Percentiles rank a stretch among this genome's conserved stretches.
Conservation (phyloP, 2,113 vertebrate species). For the Gobius niger region DNA sequence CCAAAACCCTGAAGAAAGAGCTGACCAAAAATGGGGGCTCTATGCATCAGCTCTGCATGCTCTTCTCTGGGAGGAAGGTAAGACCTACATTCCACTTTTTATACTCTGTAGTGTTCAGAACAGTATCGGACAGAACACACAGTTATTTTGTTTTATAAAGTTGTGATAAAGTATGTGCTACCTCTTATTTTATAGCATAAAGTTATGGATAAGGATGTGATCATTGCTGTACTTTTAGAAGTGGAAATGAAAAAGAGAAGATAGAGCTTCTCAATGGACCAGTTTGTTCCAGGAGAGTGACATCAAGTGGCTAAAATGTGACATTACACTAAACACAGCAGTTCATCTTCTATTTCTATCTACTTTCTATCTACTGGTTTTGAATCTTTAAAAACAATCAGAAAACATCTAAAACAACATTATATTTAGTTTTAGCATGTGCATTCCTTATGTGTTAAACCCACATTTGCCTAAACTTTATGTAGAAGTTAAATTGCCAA, state of each 20-base stretch:
- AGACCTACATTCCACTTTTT: neutral
- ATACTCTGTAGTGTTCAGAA: too few relatives aligned
- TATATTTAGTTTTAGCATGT: neutral
- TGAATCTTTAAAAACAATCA: neutral
- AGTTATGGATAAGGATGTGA: too few relatives aligned
- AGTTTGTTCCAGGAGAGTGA: slow-evolving; percentile 42
- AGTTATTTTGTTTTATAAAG: too few relatives aligned
- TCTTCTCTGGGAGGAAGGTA: slow-evolving; percentile 94
- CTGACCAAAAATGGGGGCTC: slow-evolving; percentile 89
- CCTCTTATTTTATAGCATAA: too few relatives aligned
- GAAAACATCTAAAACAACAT: neutral
- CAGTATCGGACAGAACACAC: too few relatives aligned
- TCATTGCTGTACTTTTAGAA: too few relatives aligned
- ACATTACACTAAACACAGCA: slow-evolving; percentile 31
- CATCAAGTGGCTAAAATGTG: slow-evolving; percentile 59
- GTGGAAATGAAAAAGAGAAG: too few relatives aligned
- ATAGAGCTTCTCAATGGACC: neutral
- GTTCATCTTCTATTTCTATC: too few relatives aligned
- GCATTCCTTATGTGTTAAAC: neutral
- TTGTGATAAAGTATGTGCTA: too few relatives aligned
- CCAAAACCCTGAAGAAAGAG: slow-evolving; percentile 92
- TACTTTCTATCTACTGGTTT: neutral
- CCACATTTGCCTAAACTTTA: neutral
- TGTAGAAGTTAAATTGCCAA: neutral
- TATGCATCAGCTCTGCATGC: slow-evolving; percentile 91